Conservation (phyloP, 2,797 vertebrate genomes). For the Anas flavirostris region DNA sequence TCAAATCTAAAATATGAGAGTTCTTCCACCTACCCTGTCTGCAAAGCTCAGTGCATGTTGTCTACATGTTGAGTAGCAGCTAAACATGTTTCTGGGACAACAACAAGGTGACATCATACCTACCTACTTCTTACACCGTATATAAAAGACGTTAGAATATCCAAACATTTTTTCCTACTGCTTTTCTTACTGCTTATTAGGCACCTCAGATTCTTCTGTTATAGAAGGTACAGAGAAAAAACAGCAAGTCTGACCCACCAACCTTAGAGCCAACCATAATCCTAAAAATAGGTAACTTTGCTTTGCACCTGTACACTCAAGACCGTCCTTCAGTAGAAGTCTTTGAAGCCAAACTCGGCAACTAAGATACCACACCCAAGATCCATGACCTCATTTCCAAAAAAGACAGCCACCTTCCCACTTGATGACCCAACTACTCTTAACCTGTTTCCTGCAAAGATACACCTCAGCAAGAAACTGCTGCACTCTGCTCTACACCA, state of each 20-base stretch:
- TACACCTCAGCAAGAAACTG: not conserved
- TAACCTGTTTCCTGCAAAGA: not conserved
- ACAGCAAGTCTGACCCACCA: not conserved
- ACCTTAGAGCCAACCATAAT: not conserved
- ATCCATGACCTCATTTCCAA: not conserved
- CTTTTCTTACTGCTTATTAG: not conserved
- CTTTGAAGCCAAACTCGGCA: not conserved
- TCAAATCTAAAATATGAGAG: not conserved
- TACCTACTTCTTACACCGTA: not conserved
- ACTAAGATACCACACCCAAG: not conserved
- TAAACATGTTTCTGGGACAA: slow-evolving; percentile 53
- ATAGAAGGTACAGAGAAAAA: not conserved
- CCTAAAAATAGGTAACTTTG: not conserved
- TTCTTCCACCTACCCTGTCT: not conserved
- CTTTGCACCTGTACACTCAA: not conserved
- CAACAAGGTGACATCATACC: slow-evolving; percentile 36
- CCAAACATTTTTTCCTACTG: not conserved
- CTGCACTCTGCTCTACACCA: not conserved
- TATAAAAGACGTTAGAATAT: not conserved
- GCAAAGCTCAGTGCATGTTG: not conserved
- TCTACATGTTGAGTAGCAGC: not conserved
- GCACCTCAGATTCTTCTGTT: not conserved
- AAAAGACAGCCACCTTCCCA: not conserved
- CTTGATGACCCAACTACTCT: not conserved
- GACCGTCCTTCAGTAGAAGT: not conserved